Conservation (phyloP, 2,113 vertebrate species). For the Lagopus leucura region DNA sequence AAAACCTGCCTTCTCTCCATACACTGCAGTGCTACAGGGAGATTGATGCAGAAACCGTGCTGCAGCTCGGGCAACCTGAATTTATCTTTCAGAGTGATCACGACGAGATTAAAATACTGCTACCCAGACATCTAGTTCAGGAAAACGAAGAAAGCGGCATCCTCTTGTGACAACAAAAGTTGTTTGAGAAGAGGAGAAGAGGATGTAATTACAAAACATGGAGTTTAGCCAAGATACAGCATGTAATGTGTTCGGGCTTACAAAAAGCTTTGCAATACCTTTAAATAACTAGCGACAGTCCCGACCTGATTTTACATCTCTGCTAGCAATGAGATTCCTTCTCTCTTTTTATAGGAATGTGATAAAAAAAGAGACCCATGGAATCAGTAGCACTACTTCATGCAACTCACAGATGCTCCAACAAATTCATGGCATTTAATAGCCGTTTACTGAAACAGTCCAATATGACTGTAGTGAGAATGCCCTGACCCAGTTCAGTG, state of each 20-base stretch:
- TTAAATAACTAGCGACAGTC: constrained; percentile 67
- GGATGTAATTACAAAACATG: constrained; percentile 43
- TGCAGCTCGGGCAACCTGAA: background rate
- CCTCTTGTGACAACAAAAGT: background rate
- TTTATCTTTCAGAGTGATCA: background rate
- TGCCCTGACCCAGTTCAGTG: background rate
- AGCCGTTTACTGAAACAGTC: background rate
- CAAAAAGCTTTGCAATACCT: constrained; percentile 41
- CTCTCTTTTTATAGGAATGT: constrained; percentile 55
- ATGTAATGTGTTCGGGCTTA: constrained; percentile 39
- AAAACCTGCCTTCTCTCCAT: background rate
- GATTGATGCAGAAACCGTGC: rapidly evolving
- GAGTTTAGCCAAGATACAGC: constrained; percentile 56
- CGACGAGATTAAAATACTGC: background rate
- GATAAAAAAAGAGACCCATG: constrained; percentile 41
- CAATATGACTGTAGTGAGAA: background rate
- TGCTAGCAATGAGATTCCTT: constrained; percentile 44
- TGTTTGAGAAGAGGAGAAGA: constrained; percentile 17
- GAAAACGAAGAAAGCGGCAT: background rate
- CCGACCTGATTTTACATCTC: constrained; percentile 67
- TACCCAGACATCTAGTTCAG: background rate
- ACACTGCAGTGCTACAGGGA: background rate
- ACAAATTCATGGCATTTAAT: constrained; percentile 29
- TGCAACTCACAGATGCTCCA: constrained; percentile 37
- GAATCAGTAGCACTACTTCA: constrained; percentile 40